Conservation (phyloP, 2,888 invertebrate species). For the Ochropacha duplaris region DNA sequence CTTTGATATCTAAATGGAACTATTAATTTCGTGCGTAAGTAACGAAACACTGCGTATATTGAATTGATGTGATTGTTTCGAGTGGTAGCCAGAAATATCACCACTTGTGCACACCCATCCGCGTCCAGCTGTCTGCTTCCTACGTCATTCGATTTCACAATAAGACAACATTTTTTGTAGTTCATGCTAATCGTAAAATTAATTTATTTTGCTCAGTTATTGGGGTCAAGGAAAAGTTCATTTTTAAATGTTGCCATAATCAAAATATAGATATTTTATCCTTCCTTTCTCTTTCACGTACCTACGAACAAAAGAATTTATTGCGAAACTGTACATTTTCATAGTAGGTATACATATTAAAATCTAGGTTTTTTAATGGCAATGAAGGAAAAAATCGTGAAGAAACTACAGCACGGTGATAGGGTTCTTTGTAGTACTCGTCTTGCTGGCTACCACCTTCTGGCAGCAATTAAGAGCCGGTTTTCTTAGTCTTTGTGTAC, state of each 20-base stretch:
- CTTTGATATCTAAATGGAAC: slow-evolving; percentile 4
- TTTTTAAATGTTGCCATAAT: background rate
- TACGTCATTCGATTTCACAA: slow-evolving; percentile 51
- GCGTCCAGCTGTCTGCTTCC: slow-evolving; percentile 51
- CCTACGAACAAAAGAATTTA: no score
- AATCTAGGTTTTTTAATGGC: no score
- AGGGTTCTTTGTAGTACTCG: no score
- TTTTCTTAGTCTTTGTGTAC: no score
- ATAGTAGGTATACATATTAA: no score
- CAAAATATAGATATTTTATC: no score
- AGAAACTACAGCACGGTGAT: no score
- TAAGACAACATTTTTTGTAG: slow-evolving; percentile 9
- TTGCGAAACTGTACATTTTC: no score
- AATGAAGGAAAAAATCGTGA: no score
- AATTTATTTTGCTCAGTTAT: background rate
- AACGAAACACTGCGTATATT: slow-evolving; percentile 16
- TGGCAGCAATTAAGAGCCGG: no score
- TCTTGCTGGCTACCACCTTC: no score
- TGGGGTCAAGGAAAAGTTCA: background rate
- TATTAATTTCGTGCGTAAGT: slow-evolving; percentile 15
- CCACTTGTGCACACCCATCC: slow-evolving; percentile 44
- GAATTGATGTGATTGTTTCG: slow-evolving; percentile 22
- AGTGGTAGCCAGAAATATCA: slow-evolving; percentile 44
- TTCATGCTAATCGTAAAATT: background rate
- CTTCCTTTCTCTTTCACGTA: no score